Conservation (phyloP, 1,140 invertebrate species). For the Drosophila suzukii region DNA sequence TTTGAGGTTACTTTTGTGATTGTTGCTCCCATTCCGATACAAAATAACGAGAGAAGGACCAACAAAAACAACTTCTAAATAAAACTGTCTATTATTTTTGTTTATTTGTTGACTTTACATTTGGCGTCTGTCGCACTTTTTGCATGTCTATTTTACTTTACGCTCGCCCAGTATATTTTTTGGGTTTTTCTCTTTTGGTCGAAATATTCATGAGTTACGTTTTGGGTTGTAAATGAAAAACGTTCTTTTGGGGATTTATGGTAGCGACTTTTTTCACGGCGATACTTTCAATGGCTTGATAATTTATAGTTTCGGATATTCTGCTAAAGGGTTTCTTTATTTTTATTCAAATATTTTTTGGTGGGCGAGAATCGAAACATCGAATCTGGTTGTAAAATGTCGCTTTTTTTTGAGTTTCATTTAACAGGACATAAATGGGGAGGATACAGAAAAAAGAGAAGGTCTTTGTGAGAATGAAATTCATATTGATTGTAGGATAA, state of each 20-base stretch:
- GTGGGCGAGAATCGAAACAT: slow-evolving; percentile 18
- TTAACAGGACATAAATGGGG: slow-evolving; percentile 56
- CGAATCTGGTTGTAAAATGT: slow-evolving; percentile 28
- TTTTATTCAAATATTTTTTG: slow-evolving; percentile 24
- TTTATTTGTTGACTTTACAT: slow-evolving; percentile 72
- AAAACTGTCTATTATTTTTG: slow-evolving; percentile 75
- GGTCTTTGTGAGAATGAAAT: slow-evolving; percentile 22
- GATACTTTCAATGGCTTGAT: slow-evolving; percentile 63
- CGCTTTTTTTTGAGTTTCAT: slow-evolving; percentile 33
- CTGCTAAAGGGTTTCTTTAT: slow-evolving; percentile 34
- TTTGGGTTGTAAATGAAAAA: slow-evolving; percentile 74
- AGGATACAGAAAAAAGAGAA: slow-evolving; percentile 10
- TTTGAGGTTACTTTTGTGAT: slow-evolving; percentile 80
- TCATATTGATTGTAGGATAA: slow-evolving; percentile 26
- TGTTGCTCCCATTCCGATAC: slow-evolving; percentile 55
- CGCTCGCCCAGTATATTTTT: slow-evolving; percentile 16
- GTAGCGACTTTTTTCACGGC: slow-evolving; percentile 41
- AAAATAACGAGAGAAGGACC: slow-evolving; percentile 7
- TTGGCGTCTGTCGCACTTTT: slow-evolving; percentile 65
- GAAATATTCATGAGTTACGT: slow-evolving; percentile 81
- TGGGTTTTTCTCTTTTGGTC: slow-evolving; percentile 29
- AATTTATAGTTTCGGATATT: slow-evolving; percentile 72
- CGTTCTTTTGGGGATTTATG: slow-evolving; percentile 71
- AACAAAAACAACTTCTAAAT: slow-evolving; percentile 35
- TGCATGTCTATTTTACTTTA: slow-evolving; percentile 58